These are phyloP conservation scores for Brenthis ino DNA, from an alignment of 2,888 invertebrate genomes.

Conservation along the genomic window DNA sequence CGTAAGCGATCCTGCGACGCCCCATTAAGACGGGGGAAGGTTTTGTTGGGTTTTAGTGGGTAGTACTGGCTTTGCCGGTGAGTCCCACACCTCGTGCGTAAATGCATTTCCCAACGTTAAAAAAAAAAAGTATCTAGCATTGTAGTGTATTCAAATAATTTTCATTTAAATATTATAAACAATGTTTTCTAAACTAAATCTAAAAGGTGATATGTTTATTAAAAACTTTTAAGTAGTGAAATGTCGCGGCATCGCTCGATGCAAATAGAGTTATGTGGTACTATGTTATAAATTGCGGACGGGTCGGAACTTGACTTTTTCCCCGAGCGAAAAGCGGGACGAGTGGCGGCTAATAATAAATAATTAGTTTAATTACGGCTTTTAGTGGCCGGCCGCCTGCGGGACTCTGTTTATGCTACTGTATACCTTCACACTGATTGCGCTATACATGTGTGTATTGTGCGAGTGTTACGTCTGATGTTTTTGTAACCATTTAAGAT, in stretches of 20 bases:
- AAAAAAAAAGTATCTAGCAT: too few relatives aligned
- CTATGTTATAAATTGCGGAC: conserved; percentile 60
- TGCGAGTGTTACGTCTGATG: conserved; percentile 20
- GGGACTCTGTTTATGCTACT: conserved; percentile 48
- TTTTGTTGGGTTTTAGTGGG: too few relatives aligned
- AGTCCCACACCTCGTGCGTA: too few relatives aligned
- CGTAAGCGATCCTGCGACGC: too few relatives aligned
- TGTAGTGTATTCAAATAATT: too few relatives aligned
- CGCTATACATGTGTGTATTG: conserved; percentile 20
- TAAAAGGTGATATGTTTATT: not conserved
- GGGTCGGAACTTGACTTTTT: conserved; percentile 62
- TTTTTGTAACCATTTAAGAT: conserved; percentile 12
- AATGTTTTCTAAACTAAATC: too few relatives aligned
- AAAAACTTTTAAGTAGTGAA: not conserved
- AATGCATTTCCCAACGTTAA: too few relatives aligned
- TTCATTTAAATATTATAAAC: too few relatives aligned
- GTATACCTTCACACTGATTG: conserved; percentile 36
- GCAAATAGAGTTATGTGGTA: conserved; percentile 53
- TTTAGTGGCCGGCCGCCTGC: conserved; percentile 63
- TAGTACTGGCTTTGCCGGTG: too few relatives aligned
- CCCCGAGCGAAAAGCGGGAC: conserved; percentile 51
- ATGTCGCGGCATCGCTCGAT: conserved; percentile 19
- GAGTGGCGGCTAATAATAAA: conserved; percentile 72
- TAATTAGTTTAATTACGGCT: conserved; percentile 78
- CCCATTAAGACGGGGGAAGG: too few relatives aligned